Evolutionary conservation across 2,113 vertebrate species (phyloP).

Genomic region (Tragelaphus imberbis): DNA sequence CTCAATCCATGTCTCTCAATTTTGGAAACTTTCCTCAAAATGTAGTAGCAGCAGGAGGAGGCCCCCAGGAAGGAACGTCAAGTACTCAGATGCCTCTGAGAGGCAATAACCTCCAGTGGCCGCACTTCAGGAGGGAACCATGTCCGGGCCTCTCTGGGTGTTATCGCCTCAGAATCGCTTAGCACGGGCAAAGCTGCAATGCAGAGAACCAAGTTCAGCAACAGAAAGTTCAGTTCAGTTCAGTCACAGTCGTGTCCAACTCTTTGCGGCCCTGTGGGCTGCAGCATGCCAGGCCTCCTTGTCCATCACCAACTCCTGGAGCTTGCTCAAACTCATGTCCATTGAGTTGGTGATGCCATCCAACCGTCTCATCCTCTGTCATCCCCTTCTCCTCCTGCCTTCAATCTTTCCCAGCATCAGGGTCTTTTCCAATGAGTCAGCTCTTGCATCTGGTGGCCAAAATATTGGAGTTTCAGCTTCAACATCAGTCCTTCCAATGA

Average conservation of each 20-base stretch:
- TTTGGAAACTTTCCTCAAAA: conserved; percentile 8
- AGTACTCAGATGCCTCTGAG: background rate
- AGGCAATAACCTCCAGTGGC: background rate
- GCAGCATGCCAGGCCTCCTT: background rate
- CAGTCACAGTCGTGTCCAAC: background rate
- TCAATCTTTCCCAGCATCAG: background rate
- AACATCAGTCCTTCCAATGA: background rate
- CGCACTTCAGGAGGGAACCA: too few species aligned
- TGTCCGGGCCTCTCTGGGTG: background rate
- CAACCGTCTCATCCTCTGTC: background rate
- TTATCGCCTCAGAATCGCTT: background rate
- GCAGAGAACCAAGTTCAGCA: background rate
- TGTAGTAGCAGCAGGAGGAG: background rate
- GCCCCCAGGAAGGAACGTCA: background rate
- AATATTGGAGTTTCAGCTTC: background rate
- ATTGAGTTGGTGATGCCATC: background rate
- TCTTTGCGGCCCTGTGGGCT: background rate
- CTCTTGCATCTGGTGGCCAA: background rate
- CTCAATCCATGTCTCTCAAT: background rate
- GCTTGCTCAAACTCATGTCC: background rate
- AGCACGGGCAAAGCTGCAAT: background rate
- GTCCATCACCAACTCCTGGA: background rate
- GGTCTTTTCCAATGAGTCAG: background rate
- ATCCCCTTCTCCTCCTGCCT: background rate
- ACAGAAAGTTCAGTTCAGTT: background rate